These are phyloP conservation scores for Peromyscus attwateri DNA, from an alignment of 2,797 vertebrate genomes.

Conservation along the genomic window DNA sequence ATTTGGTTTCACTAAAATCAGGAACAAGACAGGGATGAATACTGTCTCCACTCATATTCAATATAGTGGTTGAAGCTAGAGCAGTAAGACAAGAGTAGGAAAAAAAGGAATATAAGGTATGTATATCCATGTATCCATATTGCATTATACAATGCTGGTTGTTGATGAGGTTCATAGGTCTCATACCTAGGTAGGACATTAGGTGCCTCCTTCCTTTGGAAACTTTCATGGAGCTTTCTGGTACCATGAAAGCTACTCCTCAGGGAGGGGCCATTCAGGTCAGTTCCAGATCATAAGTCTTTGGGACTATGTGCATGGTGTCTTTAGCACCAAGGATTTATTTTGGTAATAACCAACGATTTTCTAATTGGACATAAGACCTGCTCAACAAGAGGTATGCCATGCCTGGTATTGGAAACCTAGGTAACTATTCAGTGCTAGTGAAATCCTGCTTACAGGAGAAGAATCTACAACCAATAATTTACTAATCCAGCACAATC, in stretches of 20 bases:
- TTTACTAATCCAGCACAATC: background rate
- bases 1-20: background rate
- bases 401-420: background rate
- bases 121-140: background rate
- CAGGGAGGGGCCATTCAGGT: background rate
- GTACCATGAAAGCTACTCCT: background rate
- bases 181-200: background rate
- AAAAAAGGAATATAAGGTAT: background rate
- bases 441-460: background rate
- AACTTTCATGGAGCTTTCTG: background rate
- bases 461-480: background rate
- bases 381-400: background rate
- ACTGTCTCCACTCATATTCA: background rate
- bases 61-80: background rate
- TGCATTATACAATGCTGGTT: background rate
- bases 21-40: background rate
- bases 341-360: background rate
- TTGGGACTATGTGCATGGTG: background rate
- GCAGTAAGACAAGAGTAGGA: background rate
- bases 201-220: background rate
- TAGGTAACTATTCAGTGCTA: background rate
- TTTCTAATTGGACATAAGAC: background rate
- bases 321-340: background rate
- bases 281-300: background rate
- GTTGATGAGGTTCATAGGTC: background rate